A percentile compares a stretch with the other conserved stretches of the same genome.
Evolutionary conservation across 2,797 vertebrate genomes (phyloP).

Genomic region (Heterohyrax brucei): DNA sequence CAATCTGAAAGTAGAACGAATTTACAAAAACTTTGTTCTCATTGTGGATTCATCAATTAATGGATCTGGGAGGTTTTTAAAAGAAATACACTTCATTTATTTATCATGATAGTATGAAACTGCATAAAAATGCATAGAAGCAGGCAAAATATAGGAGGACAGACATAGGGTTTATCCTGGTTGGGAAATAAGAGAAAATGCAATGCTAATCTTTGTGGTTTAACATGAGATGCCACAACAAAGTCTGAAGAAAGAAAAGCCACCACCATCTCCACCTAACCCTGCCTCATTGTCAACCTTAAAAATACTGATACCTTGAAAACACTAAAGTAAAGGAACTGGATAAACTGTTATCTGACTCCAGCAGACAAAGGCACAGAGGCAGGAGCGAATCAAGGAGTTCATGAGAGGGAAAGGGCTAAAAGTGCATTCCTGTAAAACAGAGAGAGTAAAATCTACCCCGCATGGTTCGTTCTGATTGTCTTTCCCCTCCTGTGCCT

Average conservation of each 20-base stretch:
- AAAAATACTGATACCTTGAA: not conserved
- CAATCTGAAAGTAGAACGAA: constrained; percentile 33
- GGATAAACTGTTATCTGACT: not conserved
- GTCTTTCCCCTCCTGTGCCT: not conserved
- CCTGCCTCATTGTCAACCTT: not conserved
- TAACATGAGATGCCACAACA: constrained; percentile 25
- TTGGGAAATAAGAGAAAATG: constrained; percentile 50
- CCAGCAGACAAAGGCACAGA: constrained; percentile 20
- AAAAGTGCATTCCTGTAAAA: not conserved
- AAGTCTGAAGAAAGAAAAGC: not conserved
- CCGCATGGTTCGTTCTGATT: accelerated
- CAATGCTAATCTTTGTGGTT: not conserved
- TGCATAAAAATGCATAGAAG: not conserved
- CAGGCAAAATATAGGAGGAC: not conserved
- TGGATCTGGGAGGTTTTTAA: not conserved
- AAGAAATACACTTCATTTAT: constrained; percentile 9
- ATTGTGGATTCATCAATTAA: not conserved
- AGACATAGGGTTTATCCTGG: not conserved
- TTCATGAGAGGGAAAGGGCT: not conserved
- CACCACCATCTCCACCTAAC: too few species aligned
- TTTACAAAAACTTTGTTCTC: not conserved
- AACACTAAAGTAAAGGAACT: not conserved
- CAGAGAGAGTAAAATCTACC: not conserved
- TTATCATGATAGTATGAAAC: not conserved
- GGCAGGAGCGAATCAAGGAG: not conserved